phyloP scores from a whole-genome alignment of 2,113 vertebrate genomes.

The Ploceus nigricollis region DNA sequence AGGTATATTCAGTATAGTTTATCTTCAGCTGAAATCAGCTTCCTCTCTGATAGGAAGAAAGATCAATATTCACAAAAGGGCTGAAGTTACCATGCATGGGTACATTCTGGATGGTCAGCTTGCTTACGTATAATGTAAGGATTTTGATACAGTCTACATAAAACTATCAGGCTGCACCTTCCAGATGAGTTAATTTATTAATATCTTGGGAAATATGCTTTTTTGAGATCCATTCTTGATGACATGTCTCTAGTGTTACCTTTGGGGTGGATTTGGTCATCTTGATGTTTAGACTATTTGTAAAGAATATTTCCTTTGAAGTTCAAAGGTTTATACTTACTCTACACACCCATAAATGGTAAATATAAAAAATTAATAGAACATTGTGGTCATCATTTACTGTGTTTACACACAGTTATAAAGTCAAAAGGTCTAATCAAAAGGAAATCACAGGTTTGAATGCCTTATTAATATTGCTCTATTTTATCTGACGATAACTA shows the following conservation, averaged over 20 bases:
- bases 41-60: not conserved
- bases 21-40: not conserved
- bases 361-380: not conserved
- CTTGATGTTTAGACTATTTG: not conserved
- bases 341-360: not conserved
- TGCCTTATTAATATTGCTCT: not conserved
- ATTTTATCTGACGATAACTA: not conserved
- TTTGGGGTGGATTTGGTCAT: not conserved
- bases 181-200: not conserved
- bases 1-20: not conserved
- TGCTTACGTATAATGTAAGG: not conserved
- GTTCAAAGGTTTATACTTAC: not conserved
- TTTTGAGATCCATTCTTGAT: not conserved
- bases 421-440: not conserved
- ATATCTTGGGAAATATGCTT: not conserved
- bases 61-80: not conserved
- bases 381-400: not conserved
- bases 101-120: not conserved
- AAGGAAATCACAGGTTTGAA: not conserved
- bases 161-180: not conserved
- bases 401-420: not conserved
- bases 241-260: not conserved
- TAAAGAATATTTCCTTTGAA: not conserved
- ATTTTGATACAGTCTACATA: not conserved
- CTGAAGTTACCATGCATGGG: not conserved